Evolutionary conservation across 1,140 invertebrate species (phyloP).

Genomic region (Anastatus disparis): DNA sequence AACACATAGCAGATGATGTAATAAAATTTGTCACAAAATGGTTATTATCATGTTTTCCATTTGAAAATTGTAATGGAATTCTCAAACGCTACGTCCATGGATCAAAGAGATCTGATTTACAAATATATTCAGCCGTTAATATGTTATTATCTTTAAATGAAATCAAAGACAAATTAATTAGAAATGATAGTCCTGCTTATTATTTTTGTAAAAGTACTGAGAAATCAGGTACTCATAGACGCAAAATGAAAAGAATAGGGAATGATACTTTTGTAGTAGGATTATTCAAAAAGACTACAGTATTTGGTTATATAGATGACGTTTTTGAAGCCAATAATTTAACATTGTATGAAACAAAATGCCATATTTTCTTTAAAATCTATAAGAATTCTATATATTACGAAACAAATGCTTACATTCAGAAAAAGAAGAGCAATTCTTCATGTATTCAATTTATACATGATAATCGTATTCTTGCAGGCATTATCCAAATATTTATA

Average conservation of each 20-base stretch:
- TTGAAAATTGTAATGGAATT: slow-evolving; percentile 41
- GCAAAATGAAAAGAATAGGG: not conserved
- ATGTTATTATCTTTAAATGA: not conserved
- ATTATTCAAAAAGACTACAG: not conserved
- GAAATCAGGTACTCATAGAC: not conserved
- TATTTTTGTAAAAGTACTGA: not conserved
- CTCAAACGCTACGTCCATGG: slow-evolving; percentile 10
- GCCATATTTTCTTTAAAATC: not conserved
- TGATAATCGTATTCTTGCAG: too few species aligned
- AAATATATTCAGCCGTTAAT: slow-evolving; percentile 15
- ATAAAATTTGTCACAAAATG: not conserved
- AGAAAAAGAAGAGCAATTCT: not conserved
- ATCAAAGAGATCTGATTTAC: not conserved
- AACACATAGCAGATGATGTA: slow-evolving; percentile 42
- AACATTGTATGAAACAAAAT: not conserved
- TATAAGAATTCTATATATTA: not conserved
- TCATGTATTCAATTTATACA: not conserved
- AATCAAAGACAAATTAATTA: not conserved
- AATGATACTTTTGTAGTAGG: not conserved
- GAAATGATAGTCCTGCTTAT: not conserved
- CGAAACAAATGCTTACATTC: not conserved
- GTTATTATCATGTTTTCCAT: slow-evolving; percentile 39
- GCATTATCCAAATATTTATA: too few species aligned
- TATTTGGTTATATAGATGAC: not conserved
- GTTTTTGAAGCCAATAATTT: not conserved